Evolutionary conservation across 2,113 vertebrate genomes (phyloP).

Genomic region (Oncorhynchus tshawytscha): DNA sequence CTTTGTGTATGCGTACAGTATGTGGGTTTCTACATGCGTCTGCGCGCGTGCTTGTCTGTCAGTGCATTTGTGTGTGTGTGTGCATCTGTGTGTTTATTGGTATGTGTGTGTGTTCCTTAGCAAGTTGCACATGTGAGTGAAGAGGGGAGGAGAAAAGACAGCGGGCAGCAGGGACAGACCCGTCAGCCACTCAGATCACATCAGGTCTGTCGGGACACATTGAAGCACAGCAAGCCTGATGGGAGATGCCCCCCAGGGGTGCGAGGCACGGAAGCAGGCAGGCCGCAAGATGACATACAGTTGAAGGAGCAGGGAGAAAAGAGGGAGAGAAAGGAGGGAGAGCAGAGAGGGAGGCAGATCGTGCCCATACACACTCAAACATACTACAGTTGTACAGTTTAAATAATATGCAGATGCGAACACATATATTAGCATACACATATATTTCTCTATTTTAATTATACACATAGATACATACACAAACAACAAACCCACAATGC

Average conservation of each 20-base stretch:
- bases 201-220: constrained; percentile 80
- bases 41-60: constrained; percentile 37
- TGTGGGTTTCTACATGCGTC: neutral
- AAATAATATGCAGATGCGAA: too few species aligned
- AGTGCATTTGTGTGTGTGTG: neutral
- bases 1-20: neutral
- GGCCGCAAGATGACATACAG: constrained; percentile 59
- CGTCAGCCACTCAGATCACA: constrained; percentile 76
- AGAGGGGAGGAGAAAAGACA: constrained; percentile 67
- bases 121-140: neutral
- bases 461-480: too few species aligned
- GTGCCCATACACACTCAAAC: constrained; percentile 43
- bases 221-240: constrained; percentile 73
- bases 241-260: constrained; percentile 66
- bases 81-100: constrained; percentile 9
- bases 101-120: constrained; percentile 39
- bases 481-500: too few species aligned
- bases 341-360: constrained; percentile 36
- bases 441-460: too few species aligned
- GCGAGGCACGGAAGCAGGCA: constrained; percentile 54
- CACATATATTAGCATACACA: too few species aligned
- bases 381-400: neutral
- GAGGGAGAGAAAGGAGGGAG: neutral
- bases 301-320: constrained; percentile 6
- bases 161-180: constrained; percentile 75